Base-by-base conservation (phyloP, 2,113 vertebrate genomes). In the Tyto alba region DNA sequence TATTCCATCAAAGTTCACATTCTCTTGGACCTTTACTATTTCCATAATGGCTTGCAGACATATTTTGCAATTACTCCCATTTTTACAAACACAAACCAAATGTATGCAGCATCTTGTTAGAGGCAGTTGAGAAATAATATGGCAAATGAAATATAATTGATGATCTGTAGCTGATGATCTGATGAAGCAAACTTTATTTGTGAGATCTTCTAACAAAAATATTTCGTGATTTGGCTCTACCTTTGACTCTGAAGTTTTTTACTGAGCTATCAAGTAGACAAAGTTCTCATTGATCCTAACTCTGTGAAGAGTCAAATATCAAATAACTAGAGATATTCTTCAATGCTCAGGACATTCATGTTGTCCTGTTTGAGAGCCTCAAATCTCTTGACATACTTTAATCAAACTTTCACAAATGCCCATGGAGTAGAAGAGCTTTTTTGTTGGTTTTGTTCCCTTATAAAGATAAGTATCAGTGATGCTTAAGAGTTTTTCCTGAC, bases 1-100 rank as follows among this genome's bases (percentile, higher is more conserved):
- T 93, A 81, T 29, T 32, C 29, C 40, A 68, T 34, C 74, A 91
- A 91, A 97, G n/a, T 92, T 90, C 89, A 78, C 13, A 87, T 94
- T 91, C 53, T 78, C 29, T 78, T 52, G 32, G 48, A 72, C 13
- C 10, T 63, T 68, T 43, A 69, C 19, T 80, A 27, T 76, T 88
- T 90, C 52, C 21, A 20, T 41, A 52, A 75, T 4, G 8, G 56
- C 13, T 84, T 50, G 72, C 16, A 79, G n/a, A 6, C 22, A 53
- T 27, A 38, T 81, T 73, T 76, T 88, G 13, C 21, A 52, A 36
- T 69, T 88, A 55, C 11, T 77, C 7, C 74, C 8, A 22, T 81
- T 87, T 78, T 25, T 87, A 53, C 26, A 89, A 76, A 77, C 23
- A 63, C 14, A 92, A 86, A 48, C 13, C 22, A 68, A 81, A 77